These are phyloP conservation scores for Petaurus breviceps DNA, from an alignment of 2,113 vertebrate genomes.

Conservation along the genomic window DNA sequence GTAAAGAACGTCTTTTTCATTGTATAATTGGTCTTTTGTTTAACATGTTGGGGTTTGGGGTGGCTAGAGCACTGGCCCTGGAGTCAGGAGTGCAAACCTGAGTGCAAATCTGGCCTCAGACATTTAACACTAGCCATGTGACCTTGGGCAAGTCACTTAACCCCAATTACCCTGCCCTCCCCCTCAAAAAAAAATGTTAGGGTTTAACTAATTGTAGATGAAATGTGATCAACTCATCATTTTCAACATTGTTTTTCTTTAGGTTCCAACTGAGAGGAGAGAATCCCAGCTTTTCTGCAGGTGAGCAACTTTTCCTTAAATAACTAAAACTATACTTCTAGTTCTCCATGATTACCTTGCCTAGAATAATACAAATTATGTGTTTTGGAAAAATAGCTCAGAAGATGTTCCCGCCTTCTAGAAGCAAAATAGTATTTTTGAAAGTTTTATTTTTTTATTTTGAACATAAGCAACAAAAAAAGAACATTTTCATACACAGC, in stretches of 20 bases:
- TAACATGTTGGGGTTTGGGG: neutral
- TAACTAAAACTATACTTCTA: slow-evolving; percentile 23
- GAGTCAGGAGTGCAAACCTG: too few relatives aligned
- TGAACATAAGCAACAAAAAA: neutral
- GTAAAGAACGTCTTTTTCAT: neutral
- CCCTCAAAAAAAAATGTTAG: neutral
- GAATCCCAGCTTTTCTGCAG: slow-evolving; percentile 77
- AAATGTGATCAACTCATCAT: neutral
- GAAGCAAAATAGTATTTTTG: neutral
- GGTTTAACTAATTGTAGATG: neutral
- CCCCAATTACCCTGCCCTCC: too few relatives aligned
- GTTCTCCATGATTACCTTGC: slow-evolving; percentile 24
- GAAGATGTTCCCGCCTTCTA: neutral
- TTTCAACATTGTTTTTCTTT: slow-evolving; percentile 46
- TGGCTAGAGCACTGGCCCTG: too few relatives aligned
- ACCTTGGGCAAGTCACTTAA: too few relatives aligned
- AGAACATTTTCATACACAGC: neutral
- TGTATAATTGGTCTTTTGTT: neutral
- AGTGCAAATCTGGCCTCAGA: too few relatives aligned
- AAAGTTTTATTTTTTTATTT: neutral
- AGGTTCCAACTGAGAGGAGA: slow-evolving; percentile 68
- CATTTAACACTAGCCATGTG: too few relatives aligned
- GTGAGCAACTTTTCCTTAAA: slow-evolving; percentile 77
- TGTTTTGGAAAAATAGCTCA: slow-evolving; percentile 28
- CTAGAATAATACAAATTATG: slow-evolving; percentile 14